Evolutionary conservation across 2,888 invertebrate species (phyloP), one percentile per base, ranked within the genome.

Genomic region (Fragum sueziense): DNA sequence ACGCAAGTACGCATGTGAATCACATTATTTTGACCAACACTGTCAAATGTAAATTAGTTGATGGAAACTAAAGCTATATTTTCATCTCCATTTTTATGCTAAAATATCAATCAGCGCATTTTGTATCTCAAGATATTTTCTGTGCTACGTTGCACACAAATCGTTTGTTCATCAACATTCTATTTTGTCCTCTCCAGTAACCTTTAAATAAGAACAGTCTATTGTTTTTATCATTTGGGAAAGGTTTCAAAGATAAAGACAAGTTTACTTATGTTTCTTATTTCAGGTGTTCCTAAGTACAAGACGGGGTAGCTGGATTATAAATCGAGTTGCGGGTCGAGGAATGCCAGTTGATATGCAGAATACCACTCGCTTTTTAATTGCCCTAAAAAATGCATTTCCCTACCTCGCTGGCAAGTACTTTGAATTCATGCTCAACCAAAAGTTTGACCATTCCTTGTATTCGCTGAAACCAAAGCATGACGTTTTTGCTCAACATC

Each of bases 251-350:
- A 47, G 47, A n/a, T n/a, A 41, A 47, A 47, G 47, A 47, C 47
- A 47, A 47, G 47, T 47, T 47, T 47, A n/a, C 17, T 47, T 47
- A 47, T 47, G 1, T 54, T 54, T 11, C 2, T 25, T 31, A 70
- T 87, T 6, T 47, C 76, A 93, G 93, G 93, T 93, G 0, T 93
- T 90, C 34, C 87, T 94, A 22, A 93, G 93, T 54, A 94, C 94
- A 0, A 87, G 93, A 33, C 81, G 93, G n/a, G 94, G 94, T 6
- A 86, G 92, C 0, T 94, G 94, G 94, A 86, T 94, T 11, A 86
- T 93, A 79, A 92, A 93, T 73, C 80, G 93, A 37, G 88, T 93
- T 7, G 74, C 75, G 0, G 85, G 86, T 25, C 71, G 85, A 34
- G 92, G 92, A 0, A 27, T 88, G 20, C 92, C 92, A 2, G 29